Percentiles rank a stretch among this genome's conserved stretches.
Conservation (phyloP, 2,888 invertebrate genomes). For the Acleris laterana region DNA sequence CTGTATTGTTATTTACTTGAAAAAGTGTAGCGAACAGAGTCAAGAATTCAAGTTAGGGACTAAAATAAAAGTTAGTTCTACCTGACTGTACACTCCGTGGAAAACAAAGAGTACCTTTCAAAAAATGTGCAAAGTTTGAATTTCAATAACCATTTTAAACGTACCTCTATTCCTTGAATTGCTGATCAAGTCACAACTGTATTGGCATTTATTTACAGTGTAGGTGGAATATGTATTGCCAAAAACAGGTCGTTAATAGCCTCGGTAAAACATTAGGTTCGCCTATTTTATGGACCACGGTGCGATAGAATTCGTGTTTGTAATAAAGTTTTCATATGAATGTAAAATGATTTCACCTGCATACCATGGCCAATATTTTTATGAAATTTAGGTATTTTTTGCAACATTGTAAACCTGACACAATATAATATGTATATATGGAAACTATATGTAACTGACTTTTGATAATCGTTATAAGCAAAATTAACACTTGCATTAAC, state of each 20-base stretch:
- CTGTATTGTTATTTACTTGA: constrained; percentile 12
- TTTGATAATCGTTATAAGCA: no score
- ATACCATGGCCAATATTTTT: no score
- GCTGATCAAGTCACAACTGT: constrained; percentile 5
- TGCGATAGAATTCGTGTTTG: background rate
- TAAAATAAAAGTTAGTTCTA: constrained; percentile 44
- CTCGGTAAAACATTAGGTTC: constrained; percentile 9
- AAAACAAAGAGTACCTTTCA: constrained; percentile 52
- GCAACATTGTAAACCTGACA: no score
- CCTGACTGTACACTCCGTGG: constrained; percentile 46
- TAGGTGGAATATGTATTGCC: no score
- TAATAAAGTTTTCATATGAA: background rate
- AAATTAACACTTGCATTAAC: no score
- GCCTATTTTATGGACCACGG: background rate
- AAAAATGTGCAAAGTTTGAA: constrained; percentile 51
- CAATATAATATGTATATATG: no score
- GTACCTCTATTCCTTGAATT: background rate
- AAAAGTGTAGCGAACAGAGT: constrained; percentile 10
- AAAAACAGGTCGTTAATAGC: background rate
- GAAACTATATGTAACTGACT: no score
- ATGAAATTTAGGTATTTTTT: no score
- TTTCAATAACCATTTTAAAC: constrained; percentile 44
- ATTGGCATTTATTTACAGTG: background rate
- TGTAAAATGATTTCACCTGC: no score
- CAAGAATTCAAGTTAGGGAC: constrained; percentile 13